Conservation (phyloP, 2,888 invertebrate genomes). For the Hydroisotoma schaefferi region DNA sequence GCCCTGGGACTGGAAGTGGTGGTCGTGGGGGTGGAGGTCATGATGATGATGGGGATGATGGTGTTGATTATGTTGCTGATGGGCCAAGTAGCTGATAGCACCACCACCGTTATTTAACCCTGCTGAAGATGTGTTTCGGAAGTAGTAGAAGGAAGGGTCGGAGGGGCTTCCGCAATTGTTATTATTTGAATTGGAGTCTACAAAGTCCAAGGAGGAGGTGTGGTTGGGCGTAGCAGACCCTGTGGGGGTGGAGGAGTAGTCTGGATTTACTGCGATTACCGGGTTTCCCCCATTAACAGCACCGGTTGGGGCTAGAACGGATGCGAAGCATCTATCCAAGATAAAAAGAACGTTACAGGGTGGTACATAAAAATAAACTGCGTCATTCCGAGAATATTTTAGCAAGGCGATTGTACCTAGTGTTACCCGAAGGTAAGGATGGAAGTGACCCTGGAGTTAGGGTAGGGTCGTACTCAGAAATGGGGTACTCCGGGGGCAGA, state of each 20-base stretch:
- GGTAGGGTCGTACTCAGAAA: slow-evolving; percentile 23
- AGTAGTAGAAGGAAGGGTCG: slow-evolving; percentile 13
- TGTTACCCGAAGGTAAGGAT: slow-evolving; percentile 11
- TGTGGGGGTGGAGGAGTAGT: slow-evolving; percentile 23
- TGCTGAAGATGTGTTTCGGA: slow-evolving; percentile 2
- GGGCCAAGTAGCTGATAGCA: background rate
- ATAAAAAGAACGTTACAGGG: too few relatives aligned
- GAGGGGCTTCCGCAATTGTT: background rate
- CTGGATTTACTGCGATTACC: background rate
- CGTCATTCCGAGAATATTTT: too few relatives aligned
- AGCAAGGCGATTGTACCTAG: background rate
- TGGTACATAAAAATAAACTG: too few relatives aligned
- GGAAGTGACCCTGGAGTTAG: slow-evolving; percentile 29
- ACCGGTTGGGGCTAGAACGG: background rate
- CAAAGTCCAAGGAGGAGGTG: slow-evolving; percentile 4
- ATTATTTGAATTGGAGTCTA: background rate
- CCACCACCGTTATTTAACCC: background rate
- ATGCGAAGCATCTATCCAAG: slow-evolving; percentile 7
- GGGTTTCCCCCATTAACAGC: slow-evolving; percentile 6
- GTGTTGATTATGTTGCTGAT: slow-evolving; percentile 36
- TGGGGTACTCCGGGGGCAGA: slow-evolving; percentile 15
- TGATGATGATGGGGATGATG: slow-evolving; percentile 49
- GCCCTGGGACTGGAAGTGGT: slow-evolving; percentile 51
- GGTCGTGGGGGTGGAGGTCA: slow-evolving; percentile 51
- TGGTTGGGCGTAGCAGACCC: slow-evolving; percentile 16